Percentiles rank a stretch among this genome's conserved stretches.
These are phyloP conservation scores for Pyralis farinalis DNA, from an alignment of 2,888 invertebrate species.

Conservation along the genomic window DNA sequence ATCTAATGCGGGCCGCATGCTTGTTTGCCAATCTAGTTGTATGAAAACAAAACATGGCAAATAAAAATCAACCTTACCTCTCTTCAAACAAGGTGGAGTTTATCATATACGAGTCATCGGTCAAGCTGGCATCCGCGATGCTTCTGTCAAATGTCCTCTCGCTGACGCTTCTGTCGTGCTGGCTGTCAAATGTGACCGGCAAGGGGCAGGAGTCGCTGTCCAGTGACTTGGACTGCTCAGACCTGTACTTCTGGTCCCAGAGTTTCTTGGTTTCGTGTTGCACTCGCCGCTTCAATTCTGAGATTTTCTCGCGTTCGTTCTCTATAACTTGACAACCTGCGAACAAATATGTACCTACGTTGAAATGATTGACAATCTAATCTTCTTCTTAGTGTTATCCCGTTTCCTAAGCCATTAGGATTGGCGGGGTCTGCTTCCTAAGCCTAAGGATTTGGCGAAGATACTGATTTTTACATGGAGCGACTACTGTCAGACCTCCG, in stretches of 20 bases:
- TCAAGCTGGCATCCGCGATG: conserved; percentile 42
- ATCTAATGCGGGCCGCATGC: too few species aligned
- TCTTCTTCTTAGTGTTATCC: too few species aligned
- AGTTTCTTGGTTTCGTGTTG: conserved; percentile 94
- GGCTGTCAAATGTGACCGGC: conserved; percentile 23
- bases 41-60: too few species aligned
- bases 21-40: too few species aligned
- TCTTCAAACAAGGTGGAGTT: conserved; percentile 61
- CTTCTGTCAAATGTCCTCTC: conserved; percentile 19
- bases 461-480: too few species aligned
- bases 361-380: too few species aligned
- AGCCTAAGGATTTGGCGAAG: too few species aligned
- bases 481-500: too few species aligned
- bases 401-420: too few species aligned
- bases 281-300: conserved; percentile 91
- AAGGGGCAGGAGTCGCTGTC: conserved; percentile 44
- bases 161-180: conserved; percentile 10
- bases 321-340: conserved; percentile 95
- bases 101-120: conserved; percentile 54
- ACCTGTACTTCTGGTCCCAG: conserved; percentile 83
- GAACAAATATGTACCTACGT: conserved; percentile 1
- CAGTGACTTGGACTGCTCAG: conserved; percentile 40
- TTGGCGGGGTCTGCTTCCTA: too few species aligned
- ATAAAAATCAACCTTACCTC: conserved; percentile 42
- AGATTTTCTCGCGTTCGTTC: conserved; percentile 92